Conservation (phyloP, 2,797 vertebrate species). For the Phoxinus dragarum region DNA sequence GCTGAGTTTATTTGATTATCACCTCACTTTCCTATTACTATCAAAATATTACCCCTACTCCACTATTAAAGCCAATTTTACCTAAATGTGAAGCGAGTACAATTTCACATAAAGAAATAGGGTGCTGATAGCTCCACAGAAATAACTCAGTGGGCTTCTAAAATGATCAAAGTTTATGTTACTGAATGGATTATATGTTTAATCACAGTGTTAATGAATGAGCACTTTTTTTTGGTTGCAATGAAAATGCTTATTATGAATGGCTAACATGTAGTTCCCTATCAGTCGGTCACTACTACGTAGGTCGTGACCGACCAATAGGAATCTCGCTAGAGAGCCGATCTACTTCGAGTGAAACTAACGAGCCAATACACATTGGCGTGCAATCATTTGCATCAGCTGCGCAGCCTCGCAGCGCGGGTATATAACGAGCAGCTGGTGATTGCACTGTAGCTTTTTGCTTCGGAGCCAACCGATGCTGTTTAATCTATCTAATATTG, state of each 20-base stretch:
- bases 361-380: too few species aligned
- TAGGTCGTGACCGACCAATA: too few species aligned
- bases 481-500: too few species aligned
- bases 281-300: too few species aligned
- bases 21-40: conserved; percentile 6
- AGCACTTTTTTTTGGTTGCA: background rate
- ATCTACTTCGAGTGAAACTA: too few species aligned
- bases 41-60: background rate
- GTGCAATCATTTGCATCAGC: too few species aligned
- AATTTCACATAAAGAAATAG: background rate
- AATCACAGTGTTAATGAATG: background rate
- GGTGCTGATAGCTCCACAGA: background rate
- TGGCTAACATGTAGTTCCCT: background rate
- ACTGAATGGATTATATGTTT: background rate
- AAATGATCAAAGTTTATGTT: background rate
- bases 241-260: background rate
- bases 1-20: conserved; percentile 25
- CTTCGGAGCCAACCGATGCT: too few species aligned
- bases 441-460: too few species aligned
- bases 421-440: too few species aligned
- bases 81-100: background rate
- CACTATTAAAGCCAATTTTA: background rate
- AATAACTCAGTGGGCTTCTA: background rate
- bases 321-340: too few species aligned
- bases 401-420: too few species aligned